Evolutionary conservation across 2,113 vertebrate genomes (phyloP).

Genomic region (Hylia prasina): DNA sequence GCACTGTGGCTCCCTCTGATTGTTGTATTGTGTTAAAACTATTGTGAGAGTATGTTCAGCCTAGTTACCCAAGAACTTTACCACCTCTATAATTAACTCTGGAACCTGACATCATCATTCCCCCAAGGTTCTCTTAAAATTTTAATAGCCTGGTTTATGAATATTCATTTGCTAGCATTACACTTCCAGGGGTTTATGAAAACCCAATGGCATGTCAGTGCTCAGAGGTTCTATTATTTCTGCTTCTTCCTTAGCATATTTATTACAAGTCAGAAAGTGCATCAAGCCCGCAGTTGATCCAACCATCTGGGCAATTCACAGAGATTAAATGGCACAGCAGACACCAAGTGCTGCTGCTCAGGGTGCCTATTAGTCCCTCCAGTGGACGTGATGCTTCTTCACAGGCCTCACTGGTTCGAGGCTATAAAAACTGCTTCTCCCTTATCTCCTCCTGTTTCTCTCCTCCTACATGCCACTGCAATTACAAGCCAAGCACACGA

Average conservation of each 20-base stretch:
- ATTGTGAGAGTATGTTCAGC: background rate
- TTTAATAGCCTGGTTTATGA: constrained; percentile 36
- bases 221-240: background rate
- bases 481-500: background rate
- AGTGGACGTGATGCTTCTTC: background rate
- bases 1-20: background rate
- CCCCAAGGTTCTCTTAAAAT: constrained; percentile 30
- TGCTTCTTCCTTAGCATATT: background rate
- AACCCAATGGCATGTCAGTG: background rate
- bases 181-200: constrained; percentile 32
- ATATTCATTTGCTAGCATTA: constrained; percentile 36
- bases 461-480: background rate
- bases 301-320: background rate
- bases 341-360: background rate
- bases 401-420: background rate
- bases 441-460: background rate
- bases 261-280: background rate
- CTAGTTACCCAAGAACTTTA: background rate
- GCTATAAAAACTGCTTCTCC: background rate
- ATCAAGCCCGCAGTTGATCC: background rate
- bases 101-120: constrained; percentile 28
- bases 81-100: constrained; percentile 19
- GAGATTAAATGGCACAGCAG: background rate
- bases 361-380: background rate
- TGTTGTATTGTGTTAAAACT: background rate